Percentiles rank a stretch among this genome's conserved stretches.
These are phyloP conservation scores for Scaptomyza graminum DNA, from an alignment of 1,140 invertebrate genomes.

Conservation along the genomic window DNA sequence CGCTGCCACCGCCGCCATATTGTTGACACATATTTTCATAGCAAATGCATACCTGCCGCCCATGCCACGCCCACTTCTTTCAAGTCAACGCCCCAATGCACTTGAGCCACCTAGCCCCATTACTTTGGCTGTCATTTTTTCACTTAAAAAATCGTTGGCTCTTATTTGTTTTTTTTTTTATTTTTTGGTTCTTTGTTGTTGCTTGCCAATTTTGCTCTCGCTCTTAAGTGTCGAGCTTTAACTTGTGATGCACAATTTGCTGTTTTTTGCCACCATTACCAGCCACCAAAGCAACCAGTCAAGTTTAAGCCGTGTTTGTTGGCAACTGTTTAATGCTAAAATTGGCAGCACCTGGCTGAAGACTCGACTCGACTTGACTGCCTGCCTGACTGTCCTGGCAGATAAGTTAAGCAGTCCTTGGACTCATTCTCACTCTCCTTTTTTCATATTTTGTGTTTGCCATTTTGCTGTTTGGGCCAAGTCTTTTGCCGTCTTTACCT, in stretches of 20 bases:
- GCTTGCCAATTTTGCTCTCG: conserved; percentile 38
- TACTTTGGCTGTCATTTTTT: conserved; percentile 66
- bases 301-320: conserved; percentile 5
- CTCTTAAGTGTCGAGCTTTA: conserved; percentile 50
- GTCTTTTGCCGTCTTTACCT: conserved; percentile 31
- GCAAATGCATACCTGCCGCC: conserved; percentile 47
- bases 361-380: background rate
- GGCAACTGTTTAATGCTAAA: conserved; percentile 72
- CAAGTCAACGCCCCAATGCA: conserved; percentile 47
- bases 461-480: conserved; percentile 4
- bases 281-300: too few species aligned
- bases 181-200: conserved; percentile 26
- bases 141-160: conserved; percentile 36
- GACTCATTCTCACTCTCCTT: conserved; percentile 24
- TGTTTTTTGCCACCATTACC: conserved; percentile 37
- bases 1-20: conserved; percentile 44
- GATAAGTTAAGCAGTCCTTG: conserved; percentile 77
- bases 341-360: conserved; percentile 77
- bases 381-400: conserved; percentile 48
- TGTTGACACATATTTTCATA: conserved; percentile 78
- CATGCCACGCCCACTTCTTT: conserved; percentile 46
- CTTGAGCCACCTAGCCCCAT: conserved; percentile 55
- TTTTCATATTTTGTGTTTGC: conserved; percentile 11
- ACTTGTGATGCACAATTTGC: conserved; percentile 71
- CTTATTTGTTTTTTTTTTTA: conserved; percentile 65